Evolutionary conservation across 2,797 vertebrate genomes (phyloP), one percentile per base, ranked within the genome.

Genomic region (Orestias chungarensis): DNA sequence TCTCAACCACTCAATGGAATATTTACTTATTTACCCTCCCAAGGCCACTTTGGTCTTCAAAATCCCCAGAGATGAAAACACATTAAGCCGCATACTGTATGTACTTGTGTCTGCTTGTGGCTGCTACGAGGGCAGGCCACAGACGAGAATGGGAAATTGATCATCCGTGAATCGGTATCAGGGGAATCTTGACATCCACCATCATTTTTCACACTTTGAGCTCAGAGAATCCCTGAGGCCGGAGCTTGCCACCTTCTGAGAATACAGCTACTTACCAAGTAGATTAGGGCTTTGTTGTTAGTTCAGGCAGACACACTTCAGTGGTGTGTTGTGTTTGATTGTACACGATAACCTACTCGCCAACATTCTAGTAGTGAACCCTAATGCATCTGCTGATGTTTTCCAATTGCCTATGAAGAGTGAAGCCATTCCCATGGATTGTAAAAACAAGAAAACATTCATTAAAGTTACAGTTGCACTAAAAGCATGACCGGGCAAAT

Each of bases 11-110:
- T 86, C 78, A 73, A 40, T 70, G 4, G 54, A 71, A 83, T 87
- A 89, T 90, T 70, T 67, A 76, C 88, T 83, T 85, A 82, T 85
- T 84, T 81, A 84, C 71, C 77, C 73, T 66, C 49, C 42, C 17
- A 49, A 64, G 83, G 86, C 82, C 83, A 82, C 89, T 87, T 90
- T 82, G 81, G 82, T 86, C 78, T 59, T 68, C 64, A 43, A 66
- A 80, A 72, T 89, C 91, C 87, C 86, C 27, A 40, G 91, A 86
- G 90, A 92, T 75, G 64, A 74, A 91, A 90, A 92, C 88, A 85
- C 92, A 90, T 93, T 92, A 92, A 92, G 91, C 87, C 90, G 88
- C 90, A 91, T 86, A 81, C 88, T 90, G 90, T 93, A 92, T 91
- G 92, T 91, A 92, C 90, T 87, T 76, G 87, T 84, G 81, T 70